phyloP scores from a whole-genome alignment of 2,888 invertebrate species.

The Trichopria drosophilae region DNA sequence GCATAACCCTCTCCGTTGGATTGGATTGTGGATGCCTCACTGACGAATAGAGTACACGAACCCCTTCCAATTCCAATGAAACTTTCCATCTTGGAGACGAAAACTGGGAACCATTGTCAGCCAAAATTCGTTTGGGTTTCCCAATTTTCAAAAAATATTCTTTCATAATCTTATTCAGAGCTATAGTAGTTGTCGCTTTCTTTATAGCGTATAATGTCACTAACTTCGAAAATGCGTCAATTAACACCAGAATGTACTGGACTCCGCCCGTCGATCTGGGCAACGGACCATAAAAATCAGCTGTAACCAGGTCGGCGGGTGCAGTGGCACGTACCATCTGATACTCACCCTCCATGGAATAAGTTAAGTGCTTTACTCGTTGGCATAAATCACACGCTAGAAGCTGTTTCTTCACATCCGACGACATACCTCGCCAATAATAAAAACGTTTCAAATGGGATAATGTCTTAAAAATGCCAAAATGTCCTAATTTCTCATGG shows the following conservation, averaged over 20 bases:
- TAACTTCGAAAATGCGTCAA: constrained; percentile 9
- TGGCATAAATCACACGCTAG: constrained; percentile 18
- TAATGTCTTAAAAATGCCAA: not conserved
- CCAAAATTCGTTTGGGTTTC: not conserved
- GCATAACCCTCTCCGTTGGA: constrained; percentile 31
- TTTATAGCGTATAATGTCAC: constrained; percentile 8
- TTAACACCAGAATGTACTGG: constrained; percentile 11
- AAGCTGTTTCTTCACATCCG: constrained; percentile 1
- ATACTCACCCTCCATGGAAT: constrained; percentile 6
- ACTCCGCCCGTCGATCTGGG: constrained; percentile 2
- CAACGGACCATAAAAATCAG: constrained; percentile 16
- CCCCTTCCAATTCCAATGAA: not conserved
- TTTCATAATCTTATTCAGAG: constrained; percentile 1
- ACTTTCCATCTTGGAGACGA: constrained; percentile 3
- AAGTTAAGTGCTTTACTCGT: constrained; percentile 8
- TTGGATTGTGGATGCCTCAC: constrained; percentile 35
- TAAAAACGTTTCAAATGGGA: not conserved
- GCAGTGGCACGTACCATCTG: not conserved
- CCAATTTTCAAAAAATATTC: constrained; percentile 5
- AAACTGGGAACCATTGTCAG: constrained; percentile 14
- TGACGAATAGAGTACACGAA: constrained; percentile 10
- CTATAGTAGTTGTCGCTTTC: not conserved
- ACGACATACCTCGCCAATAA: constrained; percentile 7
- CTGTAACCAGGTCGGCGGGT: not conserved
- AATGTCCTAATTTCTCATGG: constrained; percentile 10